Percentiles rank a stretch among this genome's conserved stretches.
Evolutionary conservation across 2,113 vertebrate species (phyloP).

Genomic region (Telmatochromis brachygnathus): DNA sequence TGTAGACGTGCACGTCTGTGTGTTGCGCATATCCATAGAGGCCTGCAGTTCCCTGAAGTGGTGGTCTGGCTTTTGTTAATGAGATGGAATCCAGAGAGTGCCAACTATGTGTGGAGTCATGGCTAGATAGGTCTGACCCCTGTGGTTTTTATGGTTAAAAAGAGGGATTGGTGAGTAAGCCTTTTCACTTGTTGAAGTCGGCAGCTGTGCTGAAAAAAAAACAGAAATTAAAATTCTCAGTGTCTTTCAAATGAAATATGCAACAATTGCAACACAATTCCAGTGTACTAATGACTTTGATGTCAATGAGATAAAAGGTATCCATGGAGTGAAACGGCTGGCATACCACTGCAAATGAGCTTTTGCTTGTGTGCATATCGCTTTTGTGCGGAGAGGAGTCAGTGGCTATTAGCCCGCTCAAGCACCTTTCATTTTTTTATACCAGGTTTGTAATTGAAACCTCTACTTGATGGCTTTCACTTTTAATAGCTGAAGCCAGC

Average conservation of each 20-base stretch:
- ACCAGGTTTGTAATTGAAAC: slow-evolving; percentile 24
- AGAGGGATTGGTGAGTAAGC: slow-evolving; percentile 6
- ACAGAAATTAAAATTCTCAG: background rate
- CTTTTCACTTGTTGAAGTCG: background rate
- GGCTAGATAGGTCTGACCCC: slow-evolving; percentile 20
- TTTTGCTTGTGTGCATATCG: background rate
- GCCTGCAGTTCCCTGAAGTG: background rate
- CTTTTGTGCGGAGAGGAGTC: slow-evolving; percentile 8
- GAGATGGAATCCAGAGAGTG: slow-evolving; percentile 31
- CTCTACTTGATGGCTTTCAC: slow-evolving; percentile 23
- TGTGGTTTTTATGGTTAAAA: slow-evolving; percentile 23
- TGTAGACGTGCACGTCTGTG: background rate
- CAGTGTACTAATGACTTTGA: slow-evolving; percentile 18
- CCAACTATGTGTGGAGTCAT: background rate
- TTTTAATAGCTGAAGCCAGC: slow-evolving; percentile 1
- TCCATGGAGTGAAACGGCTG: background rate
- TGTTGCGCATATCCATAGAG: slow-evolving; percentile 10
- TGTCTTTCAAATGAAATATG: background rate
- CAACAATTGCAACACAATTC: background rate
- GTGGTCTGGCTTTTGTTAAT: slow-evolving; percentile 44
- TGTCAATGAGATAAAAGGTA: slow-evolving; percentile 20
- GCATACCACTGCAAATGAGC: slow-evolving; percentile 11
- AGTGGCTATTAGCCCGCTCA: slow-evolving; percentile 13
- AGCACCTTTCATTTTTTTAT: slow-evolving; percentile 11
- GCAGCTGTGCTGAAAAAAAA: background rate